Conservation (phyloP, 2,113 vertebrate genomes). For the Lutjanus erythropterus region DNA sequence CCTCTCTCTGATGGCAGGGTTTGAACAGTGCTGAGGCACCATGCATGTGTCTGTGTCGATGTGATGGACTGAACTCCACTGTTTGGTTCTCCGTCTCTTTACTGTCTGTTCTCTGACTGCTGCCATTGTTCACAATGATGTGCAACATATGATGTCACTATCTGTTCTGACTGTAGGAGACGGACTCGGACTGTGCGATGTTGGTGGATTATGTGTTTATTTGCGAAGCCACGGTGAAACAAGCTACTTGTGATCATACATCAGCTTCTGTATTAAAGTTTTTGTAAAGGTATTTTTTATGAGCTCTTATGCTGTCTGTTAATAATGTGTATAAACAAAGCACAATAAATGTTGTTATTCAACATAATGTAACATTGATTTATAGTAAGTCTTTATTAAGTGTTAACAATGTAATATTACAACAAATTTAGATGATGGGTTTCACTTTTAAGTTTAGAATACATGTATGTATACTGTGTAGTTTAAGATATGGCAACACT, state of each 20-base stretch:
- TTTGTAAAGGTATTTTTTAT: conserved; percentile 46
- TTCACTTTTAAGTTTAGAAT: no score
- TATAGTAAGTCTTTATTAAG: background rate
- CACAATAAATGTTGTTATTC: conserved; percentile 54
- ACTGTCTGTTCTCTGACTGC: conserved; percentile 34
- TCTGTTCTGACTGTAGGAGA: conserved; percentile 6
- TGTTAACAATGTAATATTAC: no score
- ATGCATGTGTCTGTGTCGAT: background rate
- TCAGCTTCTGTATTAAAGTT: conserved; percentile 2
- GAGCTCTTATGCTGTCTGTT: conserved; percentile 13
- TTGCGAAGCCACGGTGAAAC: background rate
- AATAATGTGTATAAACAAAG: conserved; percentile 46
- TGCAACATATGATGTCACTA: conserved; percentile 27
- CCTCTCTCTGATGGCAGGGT: conserved; percentile 96
- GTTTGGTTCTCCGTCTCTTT: conserved; percentile 15
- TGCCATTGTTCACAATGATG: conserved; percentile 30
- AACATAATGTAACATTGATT: conserved; percentile 3
- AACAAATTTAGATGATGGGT: no score
- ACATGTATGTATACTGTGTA: no score
- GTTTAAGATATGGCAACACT: no score
- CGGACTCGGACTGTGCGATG: background rate
- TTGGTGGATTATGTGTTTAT: background rate
- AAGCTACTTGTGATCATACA: background rate
- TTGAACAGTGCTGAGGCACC: conserved; percentile 89
- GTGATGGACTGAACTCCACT: conserved; percentile 8